phyloP scores from a whole-genome alignment of 2,113 vertebrate species.

The Pachyramphus minor region DNA sequence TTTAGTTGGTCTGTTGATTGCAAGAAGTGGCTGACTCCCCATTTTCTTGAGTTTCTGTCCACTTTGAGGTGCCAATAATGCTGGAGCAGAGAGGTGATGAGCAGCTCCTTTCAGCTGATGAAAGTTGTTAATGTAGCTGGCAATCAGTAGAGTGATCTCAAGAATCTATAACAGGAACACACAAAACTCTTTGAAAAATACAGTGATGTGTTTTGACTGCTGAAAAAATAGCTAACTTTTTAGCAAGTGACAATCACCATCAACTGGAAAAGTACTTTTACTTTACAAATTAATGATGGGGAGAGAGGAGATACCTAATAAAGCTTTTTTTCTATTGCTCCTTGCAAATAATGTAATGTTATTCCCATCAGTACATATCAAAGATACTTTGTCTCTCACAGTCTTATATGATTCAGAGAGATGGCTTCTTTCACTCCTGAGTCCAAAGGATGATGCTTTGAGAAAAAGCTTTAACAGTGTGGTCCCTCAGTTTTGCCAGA shows the following conservation, averaged over 20 bases:
- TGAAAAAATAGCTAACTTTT: slow-evolving; percentile 51
- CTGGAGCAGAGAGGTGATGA: slow-evolving; percentile 91
- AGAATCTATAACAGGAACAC: slow-evolving; percentile 81
- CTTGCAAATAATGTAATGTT: not conserved
- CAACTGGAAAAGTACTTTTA: slow-evolving; percentile 39
- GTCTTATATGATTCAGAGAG: not conserved
- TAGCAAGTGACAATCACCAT: slow-evolving; percentile 44
- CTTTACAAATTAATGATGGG: slow-evolving; percentile 34
- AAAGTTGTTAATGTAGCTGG: slow-evolving; percentile 90
- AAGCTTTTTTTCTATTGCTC: not conserved
- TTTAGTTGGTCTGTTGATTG: slow-evolving; percentile 84
- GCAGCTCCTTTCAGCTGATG: slow-evolving; percentile 87
- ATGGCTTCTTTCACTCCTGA: not conserved
- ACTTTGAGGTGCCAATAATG: slow-evolving; percentile 77
- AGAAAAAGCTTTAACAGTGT: not conserved
- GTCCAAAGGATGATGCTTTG: not conserved
- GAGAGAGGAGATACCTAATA: not conserved
- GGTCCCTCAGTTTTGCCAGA: not conserved
- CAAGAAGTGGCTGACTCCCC: slow-evolving; percentile 77
- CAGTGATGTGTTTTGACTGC: slow-evolving; percentile 58
- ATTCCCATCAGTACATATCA: not conserved
- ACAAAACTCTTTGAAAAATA: slow-evolving; percentile 49
- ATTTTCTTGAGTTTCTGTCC: slow-evolving; percentile 77
- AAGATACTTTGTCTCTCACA: not conserved
- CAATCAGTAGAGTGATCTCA: slow-evolving; percentile 91